Evolutionary conservation across 2,113 vertebrate genomes (phyloP).

Genomic region (Sciurus niger): DNA sequence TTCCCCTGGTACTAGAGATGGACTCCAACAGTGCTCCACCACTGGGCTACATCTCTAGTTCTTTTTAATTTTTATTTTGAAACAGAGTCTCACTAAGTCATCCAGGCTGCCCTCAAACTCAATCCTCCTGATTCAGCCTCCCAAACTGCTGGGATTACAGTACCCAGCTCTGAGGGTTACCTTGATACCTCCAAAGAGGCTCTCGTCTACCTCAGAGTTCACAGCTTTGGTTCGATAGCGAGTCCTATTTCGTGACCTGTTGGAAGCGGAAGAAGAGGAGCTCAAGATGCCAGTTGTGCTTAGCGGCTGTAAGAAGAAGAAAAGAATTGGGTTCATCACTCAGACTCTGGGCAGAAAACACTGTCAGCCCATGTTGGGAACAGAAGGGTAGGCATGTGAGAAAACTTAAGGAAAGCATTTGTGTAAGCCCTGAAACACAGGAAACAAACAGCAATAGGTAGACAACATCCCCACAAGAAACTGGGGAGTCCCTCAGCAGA

Average conservation of each 20-base stretch:
- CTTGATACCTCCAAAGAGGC: slow-evolving; percentile 87
- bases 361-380: not conserved
- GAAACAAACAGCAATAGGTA: not conserved
- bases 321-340: not conserved
- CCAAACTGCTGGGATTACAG: not conserved
- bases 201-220: slow-evolving; percentile 89
- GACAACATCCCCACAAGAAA: not conserved
- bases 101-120: not conserved
- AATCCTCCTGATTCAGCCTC: not conserved
- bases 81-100: not conserved
- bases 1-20: not conserved
- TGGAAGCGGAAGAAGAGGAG: slow-evolving; percentile 69
- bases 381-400: not conserved
- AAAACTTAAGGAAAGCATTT: not conserved
- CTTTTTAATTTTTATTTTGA: not conserved
- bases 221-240: slow-evolving; percentile 88
- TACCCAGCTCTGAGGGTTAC: slow-evolving; percentile 77
- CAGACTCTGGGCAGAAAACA: not conserved
- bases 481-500: too few species aligned
- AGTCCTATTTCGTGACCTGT: slow-evolving; percentile 70
- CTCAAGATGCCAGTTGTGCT: not conserved
- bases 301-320: slow-evolving; percentile 67
- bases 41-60: not conserved
- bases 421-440: not conserved
- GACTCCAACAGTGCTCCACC: not conserved